Conservation (phyloP, 2,888 invertebrate genomes). For the Geotrupes spiniger region DNA sequence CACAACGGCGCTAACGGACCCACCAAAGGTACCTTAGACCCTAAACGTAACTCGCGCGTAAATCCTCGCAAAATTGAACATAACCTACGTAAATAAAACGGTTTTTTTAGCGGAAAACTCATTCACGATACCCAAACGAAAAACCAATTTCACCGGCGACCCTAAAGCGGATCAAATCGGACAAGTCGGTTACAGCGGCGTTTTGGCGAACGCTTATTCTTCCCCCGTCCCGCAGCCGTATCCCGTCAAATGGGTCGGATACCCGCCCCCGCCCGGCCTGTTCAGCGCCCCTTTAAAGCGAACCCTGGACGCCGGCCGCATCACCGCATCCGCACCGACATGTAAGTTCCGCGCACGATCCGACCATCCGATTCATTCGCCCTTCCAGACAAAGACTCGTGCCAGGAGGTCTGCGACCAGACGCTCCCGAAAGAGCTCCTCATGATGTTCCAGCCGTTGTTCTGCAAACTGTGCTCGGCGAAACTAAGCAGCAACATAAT, state of each 20-base stretch:
- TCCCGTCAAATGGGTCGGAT: neutral
- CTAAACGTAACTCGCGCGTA: no score
- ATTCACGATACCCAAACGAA: neutral
- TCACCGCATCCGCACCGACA: neutral
- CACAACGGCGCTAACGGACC: no score
- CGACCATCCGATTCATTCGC: no score
- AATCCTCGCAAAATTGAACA: no score
- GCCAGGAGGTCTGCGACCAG: constrained; percentile 41
- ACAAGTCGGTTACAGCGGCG: neutral
- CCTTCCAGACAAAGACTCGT: constrained; percentile 33
- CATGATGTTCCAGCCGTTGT: constrained; percentile 51
- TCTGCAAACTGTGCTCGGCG: constrained; percentile 53
- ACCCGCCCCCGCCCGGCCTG: neutral
- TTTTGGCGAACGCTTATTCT: neutral
- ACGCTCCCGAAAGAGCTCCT: constrained; percentile 50
- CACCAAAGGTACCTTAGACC: no score
- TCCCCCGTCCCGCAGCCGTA: neutral
- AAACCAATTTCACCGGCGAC: neutral
- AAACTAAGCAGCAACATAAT: constrained; percentile 51
- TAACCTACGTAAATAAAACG: no score
- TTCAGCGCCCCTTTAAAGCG: neutral
- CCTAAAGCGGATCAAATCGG: neutral
- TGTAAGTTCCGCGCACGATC: neutral
- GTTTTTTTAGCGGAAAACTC: neutral
- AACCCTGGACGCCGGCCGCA: neutral